phyloP scores from a whole-genome alignment of 2,113 vertebrate species.

The Lepisosteus osseus region DNA sequence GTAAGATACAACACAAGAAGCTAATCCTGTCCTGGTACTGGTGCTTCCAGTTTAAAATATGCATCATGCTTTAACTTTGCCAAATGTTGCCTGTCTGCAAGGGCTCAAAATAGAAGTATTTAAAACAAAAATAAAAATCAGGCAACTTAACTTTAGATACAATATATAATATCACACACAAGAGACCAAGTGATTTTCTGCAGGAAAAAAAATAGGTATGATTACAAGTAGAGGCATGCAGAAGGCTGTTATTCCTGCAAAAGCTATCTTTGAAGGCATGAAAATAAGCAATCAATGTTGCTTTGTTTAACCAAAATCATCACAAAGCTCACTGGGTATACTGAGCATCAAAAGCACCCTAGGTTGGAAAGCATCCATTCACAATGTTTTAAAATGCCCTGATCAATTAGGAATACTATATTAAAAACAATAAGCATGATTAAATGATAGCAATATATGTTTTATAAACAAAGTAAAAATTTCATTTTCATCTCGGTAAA shows the following conservation, averaged over 20 bases:
- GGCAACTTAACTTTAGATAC: slow-evolving; percentile 58
- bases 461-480: too few relatives aligned
- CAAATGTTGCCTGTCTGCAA: slow-evolving; percentile 97
- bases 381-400: too few relatives aligned
- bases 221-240: slow-evolving; percentile 26
- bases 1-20: slow-evolving; percentile 21
- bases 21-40: slow-evolving; percentile 14
- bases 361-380: too few relatives aligned
- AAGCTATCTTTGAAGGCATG: neutral
- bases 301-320: neutral
- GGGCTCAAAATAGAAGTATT: slow-evolving; percentile 69
- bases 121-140: slow-evolving; percentile 42
- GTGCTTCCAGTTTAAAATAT: slow-evolving; percentile 27
- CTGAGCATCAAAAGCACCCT: neutral
- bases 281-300: neutral
- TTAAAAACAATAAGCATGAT: too few relatives aligned
- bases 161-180: slow-evolving; percentile 28
- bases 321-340: neutral
- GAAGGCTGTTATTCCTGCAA: slow-evolving; percentile 15
- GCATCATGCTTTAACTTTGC: slow-evolving; percentile 85
- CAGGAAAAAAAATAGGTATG: slow-evolving; percentile 21
- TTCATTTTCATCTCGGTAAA: too few relatives aligned
- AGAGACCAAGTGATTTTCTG: slow-evolving; percentile 21
- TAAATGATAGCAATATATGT: too few relatives aligned
- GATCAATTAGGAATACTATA: too few relatives aligned